Base-by-base conservation (phyloP, 2,888 invertebrate genomes). In the Lasioglossum morio region DNA sequence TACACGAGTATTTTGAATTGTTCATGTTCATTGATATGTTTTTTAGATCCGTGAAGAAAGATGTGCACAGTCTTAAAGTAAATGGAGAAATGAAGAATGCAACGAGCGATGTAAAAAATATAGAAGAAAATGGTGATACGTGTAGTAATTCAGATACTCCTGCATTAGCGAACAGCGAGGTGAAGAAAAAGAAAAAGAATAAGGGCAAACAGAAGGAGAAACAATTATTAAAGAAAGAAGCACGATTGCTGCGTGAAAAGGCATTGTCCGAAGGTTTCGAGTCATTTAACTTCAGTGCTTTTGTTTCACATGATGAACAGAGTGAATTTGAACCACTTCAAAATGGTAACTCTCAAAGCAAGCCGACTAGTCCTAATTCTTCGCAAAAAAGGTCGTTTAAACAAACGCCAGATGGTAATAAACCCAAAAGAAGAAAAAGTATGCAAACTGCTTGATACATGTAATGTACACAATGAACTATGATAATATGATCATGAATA, bases 171-270 rank as follows among this genome's bases (percentile, higher is more conserved):
- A 92, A 93, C 88, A 89, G 90, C 84, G 90, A 89, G 66, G 91
- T 89, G 57, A 95, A 94, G 84, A 94, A 94, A 86, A 94, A 93
- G 80, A 92, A 92, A 73, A 95, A 94, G 84, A 91, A 90, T 43
- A 94, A 92, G 84, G 90, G 88, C 77, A 93, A 92, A 84, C 93
- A 90, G 63, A 95, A 94, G 80, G 94, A 95, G 60, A 94, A 94
- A 53, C 94, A 95, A 74, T 95, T 95, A 88, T 90, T 95, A 77
- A 96, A 96, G 88, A 96, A 96, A 89, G 95, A 96, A 91, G 93
- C 96, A 30, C 95, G 95, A 82, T 91, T 94, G 84, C 90, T 96
- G 80, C 94, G 96, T 72, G 92, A 95, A 46, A 93, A 95, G 83
- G 95, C 95, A 82, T 94, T 96, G 88, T 95, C 96, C 0, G 94